Percentiles rank a stretch among this genome's conserved stretches.
Evolutionary conservation across 2,888 invertebrate genomes (phyloP).

Genomic region (Temnothorax ravouxi): DNA sequence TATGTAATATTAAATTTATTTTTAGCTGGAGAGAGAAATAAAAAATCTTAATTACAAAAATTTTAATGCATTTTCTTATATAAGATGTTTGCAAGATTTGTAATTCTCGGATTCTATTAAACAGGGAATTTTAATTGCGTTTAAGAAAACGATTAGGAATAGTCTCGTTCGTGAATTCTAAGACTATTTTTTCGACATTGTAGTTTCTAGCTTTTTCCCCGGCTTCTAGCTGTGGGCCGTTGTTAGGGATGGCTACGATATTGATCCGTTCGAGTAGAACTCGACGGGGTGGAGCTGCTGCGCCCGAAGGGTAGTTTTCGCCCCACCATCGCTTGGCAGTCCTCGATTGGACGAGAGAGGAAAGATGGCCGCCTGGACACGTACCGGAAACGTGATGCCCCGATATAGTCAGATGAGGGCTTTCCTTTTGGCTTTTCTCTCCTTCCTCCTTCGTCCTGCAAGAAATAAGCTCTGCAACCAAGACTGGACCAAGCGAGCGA

Average conservation of each 20-base stretch:
- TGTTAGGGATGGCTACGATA: conserved; percentile 78
- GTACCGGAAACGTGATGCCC: conserved; percentile 84
- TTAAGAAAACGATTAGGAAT: background rate
- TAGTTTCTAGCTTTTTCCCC: conserved; percentile 56
- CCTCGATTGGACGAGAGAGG: conserved; percentile 79
- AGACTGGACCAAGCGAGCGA: conserved; percentile 62
- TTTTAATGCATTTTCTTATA: background rate
- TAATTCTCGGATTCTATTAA: background rate
- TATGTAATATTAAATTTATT: conserved; percentile 1
- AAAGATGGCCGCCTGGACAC: conserved; percentile 84
- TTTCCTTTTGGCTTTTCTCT: conserved; percentile 75
- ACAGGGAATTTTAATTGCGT: background rate
- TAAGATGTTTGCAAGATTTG: background rate
- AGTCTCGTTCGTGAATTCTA: conserved; percentile 43
- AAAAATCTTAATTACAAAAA: background rate
- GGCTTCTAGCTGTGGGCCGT: conserved; percentile 64
- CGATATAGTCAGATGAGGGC: conserved; percentile 65
- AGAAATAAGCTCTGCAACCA: conserved; percentile 77
- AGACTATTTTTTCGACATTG: conserved; percentile 39
- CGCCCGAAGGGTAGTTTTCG: conserved; percentile 81
- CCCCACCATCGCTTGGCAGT: conserved; percentile 67
- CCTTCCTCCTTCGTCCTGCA: conserved; percentile 63
- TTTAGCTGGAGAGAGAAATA: background rate
- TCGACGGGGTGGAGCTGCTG: conserved; percentile 79
- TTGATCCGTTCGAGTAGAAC: conserved; percentile 80